These are phyloP conservation scores for Netelia fuscicornis DNA, from an alignment of 2,888 invertebrate genomes.

Conservation along the genomic window DNA sequence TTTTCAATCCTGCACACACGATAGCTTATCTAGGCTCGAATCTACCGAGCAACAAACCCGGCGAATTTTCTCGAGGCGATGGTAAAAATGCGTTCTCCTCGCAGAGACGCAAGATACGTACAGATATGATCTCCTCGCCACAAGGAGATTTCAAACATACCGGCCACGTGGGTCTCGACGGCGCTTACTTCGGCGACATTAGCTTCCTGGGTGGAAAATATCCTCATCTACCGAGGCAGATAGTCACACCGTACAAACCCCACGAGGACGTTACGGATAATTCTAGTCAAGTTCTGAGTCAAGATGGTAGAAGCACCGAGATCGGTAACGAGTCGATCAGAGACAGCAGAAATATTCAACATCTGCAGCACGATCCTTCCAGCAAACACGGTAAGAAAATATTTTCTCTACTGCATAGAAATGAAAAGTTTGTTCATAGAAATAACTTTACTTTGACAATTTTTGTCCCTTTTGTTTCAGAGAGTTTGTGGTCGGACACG, in stretches of 20 bases:
- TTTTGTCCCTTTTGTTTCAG: constrained; percentile 71
- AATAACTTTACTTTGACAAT: background rate
- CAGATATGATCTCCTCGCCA: constrained; percentile 98
- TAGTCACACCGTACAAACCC: constrained; percentile 95
- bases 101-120: constrained; percentile 88
- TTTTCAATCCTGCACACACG: constrained; percentile 95
- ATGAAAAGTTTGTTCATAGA: background rate
- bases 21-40: constrained; percentile 94
- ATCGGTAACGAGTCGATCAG: constrained; percentile 76
- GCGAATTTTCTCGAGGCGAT: constrained; percentile 86
- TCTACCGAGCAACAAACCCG: constrained; percentile 88
- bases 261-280: constrained; percentile 89
- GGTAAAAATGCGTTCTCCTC: constrained; percentile 87
- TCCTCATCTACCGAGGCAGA: constrained; percentile 93
- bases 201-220: constrained; percentile 90
- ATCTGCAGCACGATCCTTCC: constrained; percentile 76
- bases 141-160: constrained; percentile 99
- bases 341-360: constrained; percentile 78
- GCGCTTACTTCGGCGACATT: constrained; percentile 98
- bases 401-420: background rate
- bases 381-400: constrained; percentile 79
- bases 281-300: constrained; percentile 81
- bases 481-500: constrained; percentile 81
- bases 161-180: constrained; percentile 97
- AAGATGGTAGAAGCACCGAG: constrained; percentile 75